These are phyloP conservation scores for Lerema accius DNA, from an alignment of 1,140 invertebrate species.

Conservation along the genomic window DNA sequence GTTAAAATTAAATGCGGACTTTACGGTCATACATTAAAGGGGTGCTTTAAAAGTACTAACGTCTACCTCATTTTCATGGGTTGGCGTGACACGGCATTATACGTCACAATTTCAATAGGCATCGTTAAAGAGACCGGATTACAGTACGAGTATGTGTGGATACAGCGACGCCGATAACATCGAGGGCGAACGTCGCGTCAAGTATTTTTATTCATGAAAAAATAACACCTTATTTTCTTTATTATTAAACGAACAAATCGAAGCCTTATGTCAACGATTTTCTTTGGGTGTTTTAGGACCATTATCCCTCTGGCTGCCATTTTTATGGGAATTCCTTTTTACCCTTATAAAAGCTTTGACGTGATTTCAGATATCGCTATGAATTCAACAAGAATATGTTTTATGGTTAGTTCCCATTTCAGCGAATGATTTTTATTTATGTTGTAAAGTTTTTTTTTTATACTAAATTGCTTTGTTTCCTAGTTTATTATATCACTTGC, in stretches of 20 bases:
- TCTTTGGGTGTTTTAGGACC: conserved; percentile 20
- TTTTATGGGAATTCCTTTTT: conserved; percentile 15
- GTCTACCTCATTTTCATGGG: background rate
- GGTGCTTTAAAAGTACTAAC: background rate
- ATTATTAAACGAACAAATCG: conserved; percentile 22
- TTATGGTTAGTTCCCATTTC: background rate
- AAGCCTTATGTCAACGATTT: conserved; percentile 22
- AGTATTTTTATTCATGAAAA: conserved; percentile 22
- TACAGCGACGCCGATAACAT: conserved; percentile 5
- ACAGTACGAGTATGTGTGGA: conserved; percentile 2
- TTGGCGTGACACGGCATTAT: background rate
- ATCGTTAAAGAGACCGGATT: conserved; percentile 10
- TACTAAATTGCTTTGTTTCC: too few relatives aligned
- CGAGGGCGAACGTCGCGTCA: background rate
- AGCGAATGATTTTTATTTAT: too few relatives aligned
- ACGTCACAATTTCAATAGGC: conserved; percentile 1
- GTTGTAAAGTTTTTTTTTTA: too few relatives aligned
- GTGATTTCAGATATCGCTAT: conserved; percentile 15
- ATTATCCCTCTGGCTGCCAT: conserved; percentile 18
- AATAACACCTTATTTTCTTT: conserved; percentile 20
- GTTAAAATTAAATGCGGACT: too few relatives aligned
- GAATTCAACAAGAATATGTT: conserved; percentile 12
- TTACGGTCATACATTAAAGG: too few relatives aligned
- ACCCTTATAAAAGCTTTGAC: conserved; percentile 15
- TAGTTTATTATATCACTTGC: too few relatives aligned